phyloP scores from a whole-genome alignment of 2,888 invertebrate species.

The Eupelmus urozonus region DNA sequence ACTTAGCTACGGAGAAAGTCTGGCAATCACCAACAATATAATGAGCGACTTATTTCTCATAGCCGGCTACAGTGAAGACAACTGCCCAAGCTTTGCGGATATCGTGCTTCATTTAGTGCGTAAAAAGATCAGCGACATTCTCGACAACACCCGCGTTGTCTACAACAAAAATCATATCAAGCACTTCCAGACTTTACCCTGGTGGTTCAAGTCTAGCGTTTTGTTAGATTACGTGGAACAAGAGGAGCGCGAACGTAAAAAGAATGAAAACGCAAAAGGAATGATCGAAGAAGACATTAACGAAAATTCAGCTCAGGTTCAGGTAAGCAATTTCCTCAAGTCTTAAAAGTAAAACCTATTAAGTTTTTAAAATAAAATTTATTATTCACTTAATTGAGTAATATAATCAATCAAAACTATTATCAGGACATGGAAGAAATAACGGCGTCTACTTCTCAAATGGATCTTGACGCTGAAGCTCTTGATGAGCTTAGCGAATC shows the following conservation, averaged over 20 bases:
- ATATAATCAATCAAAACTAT: neutral
- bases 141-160: conserved; percentile 76
- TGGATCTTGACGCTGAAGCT: conserved; percentile 28
- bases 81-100: conserved; percentile 67
- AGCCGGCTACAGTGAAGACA: conserved; percentile 50
- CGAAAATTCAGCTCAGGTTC: no score
- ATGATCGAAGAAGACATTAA: no score
- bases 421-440: neutral
- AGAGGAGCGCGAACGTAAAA: neutral
- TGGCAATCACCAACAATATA: conserved; percentile 64
- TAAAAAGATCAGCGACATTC: conserved; percentile 67
- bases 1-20: conserved; percentile 63
- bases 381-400: no score
- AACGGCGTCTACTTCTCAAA: neutral
- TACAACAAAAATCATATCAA: conserved; percentile 80
- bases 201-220: conserved; percentile 79
- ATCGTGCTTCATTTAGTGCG: conserved; percentile 69
- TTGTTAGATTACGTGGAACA: conserved; percentile 63
- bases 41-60: conserved; percentile 67
- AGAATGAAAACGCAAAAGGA: neutral
- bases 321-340: no score
- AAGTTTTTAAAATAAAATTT: neutral
- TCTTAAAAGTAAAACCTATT: no score
- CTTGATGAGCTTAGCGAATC: conserved; percentile 50
- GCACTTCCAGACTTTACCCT: conserved; percentile 79